phyloP scores from a whole-genome alignment of 2,888 invertebrate genomes.

The Rhimphoctona megacephalus region DNA sequence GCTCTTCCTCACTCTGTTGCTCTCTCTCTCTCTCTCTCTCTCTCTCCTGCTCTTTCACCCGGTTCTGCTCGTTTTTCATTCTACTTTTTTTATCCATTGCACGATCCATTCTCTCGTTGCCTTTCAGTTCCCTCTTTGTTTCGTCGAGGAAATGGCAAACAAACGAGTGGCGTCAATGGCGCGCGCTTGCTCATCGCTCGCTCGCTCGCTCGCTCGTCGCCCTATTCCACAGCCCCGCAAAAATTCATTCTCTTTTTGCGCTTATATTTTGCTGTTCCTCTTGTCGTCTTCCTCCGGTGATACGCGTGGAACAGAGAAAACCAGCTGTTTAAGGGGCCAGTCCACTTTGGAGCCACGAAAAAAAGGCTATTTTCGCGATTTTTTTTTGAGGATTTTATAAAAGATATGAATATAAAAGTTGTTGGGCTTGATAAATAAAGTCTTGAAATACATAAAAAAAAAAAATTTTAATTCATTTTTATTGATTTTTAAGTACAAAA shows the following conservation, averaged over 20 bases:
- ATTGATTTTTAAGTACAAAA: too few relatives aligned
- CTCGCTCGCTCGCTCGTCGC: constrained; percentile 47
- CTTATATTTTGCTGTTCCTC: constrained; percentile 36
- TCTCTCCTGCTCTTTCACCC: constrained; percentile 17
- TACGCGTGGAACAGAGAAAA: constrained; percentile 22
- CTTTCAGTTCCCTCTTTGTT: constrained; percentile 67
- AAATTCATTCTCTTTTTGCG: constrained; percentile 60
- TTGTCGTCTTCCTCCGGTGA: constrained; percentile 15
- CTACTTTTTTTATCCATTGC: constrained; percentile 43
- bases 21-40: constrained; percentile 32
- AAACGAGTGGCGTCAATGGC: constrained; percentile 80
- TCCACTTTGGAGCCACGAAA: too few relatives aligned
- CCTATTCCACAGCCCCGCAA: constrained; percentile 37
- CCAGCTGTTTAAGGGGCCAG: too few relatives aligned
- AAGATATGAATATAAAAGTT: too few relatives aligned
- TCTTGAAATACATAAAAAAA: too few relatives aligned
- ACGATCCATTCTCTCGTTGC: constrained; percentile 50
- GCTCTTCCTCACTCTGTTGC: constrained; percentile 34
- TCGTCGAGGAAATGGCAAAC: constrained; percentile 84
- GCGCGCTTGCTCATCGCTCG: constrained; percentile 66
- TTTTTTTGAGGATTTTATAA: too few relatives aligned
- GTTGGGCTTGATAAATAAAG: too few relatives aligned
- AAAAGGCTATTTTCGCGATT: too few relatives aligned
- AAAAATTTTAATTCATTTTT: too few relatives aligned
- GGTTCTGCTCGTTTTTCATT: constrained; percentile 46